phyloP scores from a whole-genome alignment of 1,140 invertebrate species.

The Panonychus citri region DNA sequence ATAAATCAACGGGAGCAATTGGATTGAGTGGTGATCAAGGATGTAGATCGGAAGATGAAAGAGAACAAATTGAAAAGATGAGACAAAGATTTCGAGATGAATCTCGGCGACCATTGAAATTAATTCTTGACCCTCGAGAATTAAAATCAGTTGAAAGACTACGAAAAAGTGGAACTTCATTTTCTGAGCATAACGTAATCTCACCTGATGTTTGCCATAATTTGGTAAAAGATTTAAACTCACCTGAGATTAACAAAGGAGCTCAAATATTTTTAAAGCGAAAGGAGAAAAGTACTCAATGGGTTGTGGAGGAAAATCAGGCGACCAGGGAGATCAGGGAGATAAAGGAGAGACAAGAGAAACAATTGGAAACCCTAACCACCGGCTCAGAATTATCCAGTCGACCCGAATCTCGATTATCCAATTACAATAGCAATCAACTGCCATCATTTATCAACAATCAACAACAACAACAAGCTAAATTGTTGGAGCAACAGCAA shows the following conservation, averaged over 20 bases:
- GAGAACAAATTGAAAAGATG: not conserved
- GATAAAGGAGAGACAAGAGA: not conserved
- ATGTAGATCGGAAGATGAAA: not conserved
- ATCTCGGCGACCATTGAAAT: slow-evolving; percentile 33
- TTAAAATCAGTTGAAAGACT: slow-evolving; percentile 38
- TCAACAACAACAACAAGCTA: not conserved
- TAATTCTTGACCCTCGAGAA: slow-evolving; percentile 53
- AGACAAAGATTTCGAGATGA: not conserved
- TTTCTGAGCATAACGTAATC: slow-evolving; percentile 33
- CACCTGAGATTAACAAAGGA: slow-evolving; percentile 43
- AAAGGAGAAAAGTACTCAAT: slow-evolving; percentile 58
- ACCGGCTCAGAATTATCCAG: too few relatives aligned
- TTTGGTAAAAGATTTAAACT: slow-evolving; percentile 48
- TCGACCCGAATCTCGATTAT: too few relatives aligned
- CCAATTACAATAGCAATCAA: not conserved
- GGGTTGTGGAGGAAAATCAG: slow-evolving; percentile 48
- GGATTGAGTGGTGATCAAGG: not conserved
- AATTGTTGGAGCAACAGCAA: not conserved
- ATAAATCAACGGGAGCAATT: too few relatives aligned
- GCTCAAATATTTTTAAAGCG: slow-evolving; percentile 66
- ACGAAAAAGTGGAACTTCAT: slow-evolving; percentile 29
- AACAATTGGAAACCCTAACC: not conserved
- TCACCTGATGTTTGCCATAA: slow-evolving; percentile 41
- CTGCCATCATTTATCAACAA: too few relatives aligned
- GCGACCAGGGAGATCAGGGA: not conserved